phyloP scores from a whole-genome alignment of 2,888 invertebrate genomes.

The Idaea straminata region DNA sequence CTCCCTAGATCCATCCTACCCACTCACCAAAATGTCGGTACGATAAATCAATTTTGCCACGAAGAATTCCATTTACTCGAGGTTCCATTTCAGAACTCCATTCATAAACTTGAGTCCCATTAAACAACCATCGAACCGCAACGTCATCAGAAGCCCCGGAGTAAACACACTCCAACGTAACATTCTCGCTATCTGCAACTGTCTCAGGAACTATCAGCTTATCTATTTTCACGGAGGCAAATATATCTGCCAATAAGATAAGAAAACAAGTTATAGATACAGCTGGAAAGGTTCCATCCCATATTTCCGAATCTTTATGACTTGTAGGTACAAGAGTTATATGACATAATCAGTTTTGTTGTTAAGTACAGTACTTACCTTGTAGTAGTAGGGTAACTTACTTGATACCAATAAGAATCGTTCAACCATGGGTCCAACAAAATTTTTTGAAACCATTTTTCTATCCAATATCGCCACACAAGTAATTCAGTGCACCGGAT shows the following conservation, averaged over 20 bases:
- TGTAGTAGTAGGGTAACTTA: slow-evolving; percentile 20
- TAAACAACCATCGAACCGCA: slow-evolving; percentile 38
- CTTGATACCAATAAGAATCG: slow-evolving; percentile 30
- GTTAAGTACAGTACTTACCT: background rate
- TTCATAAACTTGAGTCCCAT: slow-evolving; percentile 34
- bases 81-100: slow-evolving; percentile 35
- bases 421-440: slow-evolving; percentile 22
- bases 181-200: slow-evolving; percentile 29
- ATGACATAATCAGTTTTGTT: too few species aligned
- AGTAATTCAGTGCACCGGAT: too few species aligned
- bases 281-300: too few species aligned
- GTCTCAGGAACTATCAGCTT: slow-evolving; percentile 38
- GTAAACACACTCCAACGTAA: slow-evolving; percentile 39
- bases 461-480: background rate
- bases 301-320: background rate
- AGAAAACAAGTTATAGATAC: background rate
- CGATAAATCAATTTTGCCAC: slow-evolving; percentile 31
- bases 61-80: slow-evolving; percentile 28
- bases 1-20: too few species aligned
- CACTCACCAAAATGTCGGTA: slow-evolving; percentile 33
- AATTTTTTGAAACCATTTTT: slow-evolving; percentile 20
- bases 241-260: slow-evolving; percentile 25
- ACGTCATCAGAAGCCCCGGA: slow-evolving; percentile 30
- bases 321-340: background rate
- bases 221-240: slow-evolving; percentile 39